Percentiles rank a stretch among this genome's conserved stretches.
Evolutionary conservation across 2,113 vertebrate species (phyloP).

Genomic region (Peromyscus maniculatus): DNA sequence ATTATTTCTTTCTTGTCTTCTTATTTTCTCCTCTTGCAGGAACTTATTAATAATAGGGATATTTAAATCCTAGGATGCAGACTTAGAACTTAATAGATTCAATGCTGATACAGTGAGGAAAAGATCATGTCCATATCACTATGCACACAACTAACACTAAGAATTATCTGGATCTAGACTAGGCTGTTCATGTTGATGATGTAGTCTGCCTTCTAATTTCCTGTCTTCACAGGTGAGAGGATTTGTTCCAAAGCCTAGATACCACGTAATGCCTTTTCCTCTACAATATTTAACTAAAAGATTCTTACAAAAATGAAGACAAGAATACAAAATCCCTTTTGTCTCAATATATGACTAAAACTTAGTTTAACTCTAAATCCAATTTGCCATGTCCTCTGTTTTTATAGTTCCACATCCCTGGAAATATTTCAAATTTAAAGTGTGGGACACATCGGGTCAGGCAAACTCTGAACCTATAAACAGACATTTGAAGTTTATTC

Average conservation of each 20-base stretch:
- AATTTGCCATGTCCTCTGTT: not conserved
- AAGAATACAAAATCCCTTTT: not conserved
- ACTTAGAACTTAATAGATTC: not conserved
- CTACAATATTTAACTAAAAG: not conserved
- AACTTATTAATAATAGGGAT: not conserved
- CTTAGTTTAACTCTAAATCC: not conserved
- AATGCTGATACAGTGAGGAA: not conserved
- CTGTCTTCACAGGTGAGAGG: not conserved
- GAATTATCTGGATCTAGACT: not conserved
- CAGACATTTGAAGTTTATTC: not conserved
- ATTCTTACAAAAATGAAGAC: not conserved
- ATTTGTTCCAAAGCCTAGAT: slow-evolving; percentile 10
- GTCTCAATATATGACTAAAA: not conserved
- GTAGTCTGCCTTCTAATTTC: not conserved
- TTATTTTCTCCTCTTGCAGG: not conserved
- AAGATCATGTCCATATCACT: not conserved
- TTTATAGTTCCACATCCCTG: not conserved
- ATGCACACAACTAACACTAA: not conserved
- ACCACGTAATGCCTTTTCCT: not conserved
- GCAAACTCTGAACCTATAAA: not conserved
- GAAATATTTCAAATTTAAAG: not conserved
- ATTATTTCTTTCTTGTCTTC: slow-evolving; percentile 30
- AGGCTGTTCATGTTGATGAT: not conserved
- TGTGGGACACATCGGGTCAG: not conserved
- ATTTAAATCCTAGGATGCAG: slow-evolving; percentile 20